Evolutionary conservation across 2,113 vertebrate species (phyloP), one percentile per base, ranked within the genome.

Genomic region (Tamias sibiricus): DNA sequence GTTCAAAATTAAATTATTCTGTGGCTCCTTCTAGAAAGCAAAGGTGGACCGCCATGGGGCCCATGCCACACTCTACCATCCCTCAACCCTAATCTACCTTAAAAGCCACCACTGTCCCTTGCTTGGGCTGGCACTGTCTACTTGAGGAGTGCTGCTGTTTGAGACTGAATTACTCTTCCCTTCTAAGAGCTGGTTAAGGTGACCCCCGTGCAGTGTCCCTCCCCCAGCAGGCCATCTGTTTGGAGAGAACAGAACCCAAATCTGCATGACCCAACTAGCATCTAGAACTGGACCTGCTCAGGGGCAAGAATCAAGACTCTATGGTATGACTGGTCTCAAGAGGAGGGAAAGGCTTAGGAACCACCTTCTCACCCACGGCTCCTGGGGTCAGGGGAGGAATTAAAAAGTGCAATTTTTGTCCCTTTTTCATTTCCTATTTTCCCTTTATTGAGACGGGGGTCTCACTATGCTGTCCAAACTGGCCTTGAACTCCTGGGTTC

Each of bases 221-320:
- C 49, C 30, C 49, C 4, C 4, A 40, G 32, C 13, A 44, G 8
- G 32, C 52, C 19, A 14, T 32, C 49, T 4, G 8, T 6, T 64
- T 62, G 57, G 13, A 20, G 1, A 69, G 32, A 42, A 37, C 0
- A 0, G 1, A 66, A 40, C 75, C 42, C 0, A 0, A 52, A 40
- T 74, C 16, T 35, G 32, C 26, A 5, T 49, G 91, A 32, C n/a
- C 32, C 8, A n/a, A 8, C 8, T 11, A 30, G 30, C 81, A 24
- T 37, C 54, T 16, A 24, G 47, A 69, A 17, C 24, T 30, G 49
- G n/a, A 40, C 6, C 24, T 76, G 62, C 24, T 74, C 76, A 11
- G 0, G 26, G 37, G 62, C 11, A 82, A 32, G 49, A 16, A 9
- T 4, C 1, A n/a, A 37, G 40, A 22, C 5, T 0, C 1, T 17